These are phyloP conservation scores for Tribolium castaneum DNA, from an alignment of 1,140 invertebrate species.

Conservation along the genomic window DNA sequence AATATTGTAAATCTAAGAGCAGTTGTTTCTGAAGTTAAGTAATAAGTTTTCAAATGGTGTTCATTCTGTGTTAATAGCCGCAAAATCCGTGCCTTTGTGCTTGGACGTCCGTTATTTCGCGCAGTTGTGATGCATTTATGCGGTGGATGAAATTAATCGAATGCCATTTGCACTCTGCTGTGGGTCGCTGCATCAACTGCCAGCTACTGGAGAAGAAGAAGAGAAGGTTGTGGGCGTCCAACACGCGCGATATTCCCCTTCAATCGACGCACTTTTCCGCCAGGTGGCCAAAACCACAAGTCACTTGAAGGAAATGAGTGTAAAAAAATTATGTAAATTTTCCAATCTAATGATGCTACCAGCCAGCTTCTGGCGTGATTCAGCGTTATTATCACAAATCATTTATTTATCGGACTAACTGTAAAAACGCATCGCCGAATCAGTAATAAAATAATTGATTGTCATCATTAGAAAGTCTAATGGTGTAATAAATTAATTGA, in stretches of 20 bases:
- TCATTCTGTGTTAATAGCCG: no score
- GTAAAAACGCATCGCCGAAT: slow-evolving; percentile 28
- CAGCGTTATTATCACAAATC: slow-evolving; percentile 22
- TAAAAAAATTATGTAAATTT: slow-evolving; percentile 31
- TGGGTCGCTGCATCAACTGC: slow-evolving; percentile 59
- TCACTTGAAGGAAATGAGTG: neutral
- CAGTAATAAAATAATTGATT: slow-evolving; percentile 41
- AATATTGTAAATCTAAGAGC: no score
- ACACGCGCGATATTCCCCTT: slow-evolving; percentile 46
- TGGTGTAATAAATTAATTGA: slow-evolving; percentile 41
- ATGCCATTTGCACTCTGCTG: slow-evolving; percentile 59
- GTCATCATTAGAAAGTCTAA: slow-evolving; percentile 41
- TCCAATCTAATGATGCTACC: slow-evolving; percentile 24
- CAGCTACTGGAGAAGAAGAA: slow-evolving; percentile 35
- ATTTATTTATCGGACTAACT: slow-evolving; percentile 29
- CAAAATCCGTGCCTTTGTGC: neutral
- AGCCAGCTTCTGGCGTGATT: slow-evolving; percentile 22
- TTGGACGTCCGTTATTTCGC: slow-evolving; percentile 18
- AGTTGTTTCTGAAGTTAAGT: no score
- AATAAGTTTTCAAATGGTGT: no score
- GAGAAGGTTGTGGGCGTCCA: slow-evolving; percentile 47
- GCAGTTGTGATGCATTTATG: slow-evolving; percentile 54
- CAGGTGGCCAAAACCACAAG: neutral
- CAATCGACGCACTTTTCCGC: neutral
- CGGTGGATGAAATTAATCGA: slow-evolving; percentile 60